Evolutionary conservation across 2,888 invertebrate genomes (phyloP).

Genomic region (Cephus pygmeus): DNA sequence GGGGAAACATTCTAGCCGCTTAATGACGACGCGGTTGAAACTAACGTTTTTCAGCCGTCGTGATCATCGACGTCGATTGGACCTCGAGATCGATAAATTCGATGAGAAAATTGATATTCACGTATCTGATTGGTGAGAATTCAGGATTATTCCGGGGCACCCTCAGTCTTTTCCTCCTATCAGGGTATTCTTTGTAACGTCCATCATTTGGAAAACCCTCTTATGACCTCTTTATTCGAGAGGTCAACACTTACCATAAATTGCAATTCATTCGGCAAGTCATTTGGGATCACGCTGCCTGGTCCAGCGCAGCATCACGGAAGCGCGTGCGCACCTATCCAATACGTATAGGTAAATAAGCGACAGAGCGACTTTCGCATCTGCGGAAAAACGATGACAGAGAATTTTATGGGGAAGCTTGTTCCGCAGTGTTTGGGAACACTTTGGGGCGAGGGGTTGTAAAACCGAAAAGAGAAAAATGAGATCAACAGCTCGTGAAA

Average conservation of each 20-base stretch:
- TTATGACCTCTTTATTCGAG: too few species aligned
- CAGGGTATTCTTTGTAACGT: too few species aligned
- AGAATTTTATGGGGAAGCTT: neutral
- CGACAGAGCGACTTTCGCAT: neutral
- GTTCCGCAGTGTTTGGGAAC: neutral
- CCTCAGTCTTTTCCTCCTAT: too few species aligned
- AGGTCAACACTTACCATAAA: neutral
- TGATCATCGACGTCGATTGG: neutral
- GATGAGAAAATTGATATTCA: too few species aligned
- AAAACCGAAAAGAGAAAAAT: neutral
- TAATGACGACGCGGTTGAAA: neutral
- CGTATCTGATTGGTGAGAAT: too few species aligned
- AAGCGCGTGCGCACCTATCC: neutral
- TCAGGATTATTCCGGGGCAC: too few species aligned
- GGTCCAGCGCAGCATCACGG: too few species aligned
- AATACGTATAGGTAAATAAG: neutral
- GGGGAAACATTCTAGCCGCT: neutral
- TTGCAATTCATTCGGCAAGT: neutral
- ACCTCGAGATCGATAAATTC: neutral
- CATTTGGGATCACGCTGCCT: neutral
- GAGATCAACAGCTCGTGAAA: neutral
- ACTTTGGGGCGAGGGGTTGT: neutral
- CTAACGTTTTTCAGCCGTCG: neutral
- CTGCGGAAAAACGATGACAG: neutral
- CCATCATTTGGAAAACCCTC: too few species aligned